A percentile compares a stretch with the other conserved stretches of the same genome.
phyloP scores from a whole-genome alignment of 2,797 vertebrate species.

The Sebastes nivosus region DNA sequence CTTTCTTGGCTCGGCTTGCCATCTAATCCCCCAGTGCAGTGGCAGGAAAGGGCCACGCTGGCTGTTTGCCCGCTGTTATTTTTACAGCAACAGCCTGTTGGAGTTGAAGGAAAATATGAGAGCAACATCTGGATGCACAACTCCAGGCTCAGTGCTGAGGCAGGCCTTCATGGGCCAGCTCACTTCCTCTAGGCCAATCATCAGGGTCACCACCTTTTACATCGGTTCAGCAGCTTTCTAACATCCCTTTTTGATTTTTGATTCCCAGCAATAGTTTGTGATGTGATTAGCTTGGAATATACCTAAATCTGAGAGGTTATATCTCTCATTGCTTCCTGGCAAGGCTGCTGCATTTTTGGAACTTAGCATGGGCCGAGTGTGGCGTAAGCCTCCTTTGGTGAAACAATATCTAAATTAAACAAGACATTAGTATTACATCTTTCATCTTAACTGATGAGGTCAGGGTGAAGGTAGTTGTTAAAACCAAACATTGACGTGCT shows the following conservation, averaged over 20 bases:
- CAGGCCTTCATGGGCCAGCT: conserved; percentile 27
- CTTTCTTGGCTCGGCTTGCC: conserved; percentile 5
- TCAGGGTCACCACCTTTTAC: conserved; percentile 26
- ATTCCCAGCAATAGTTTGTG: background rate
- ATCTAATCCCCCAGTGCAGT: conserved; percentile 30
- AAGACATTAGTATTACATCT: conserved; percentile 40
- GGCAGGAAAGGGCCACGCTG: conserved; percentile 44
- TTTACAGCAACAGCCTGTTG: conserved; percentile 60
- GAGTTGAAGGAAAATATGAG: conserved; percentile 73
- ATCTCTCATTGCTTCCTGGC: background rate
- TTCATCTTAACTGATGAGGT: conserved; percentile 23
- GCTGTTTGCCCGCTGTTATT: conserved; percentile 59
- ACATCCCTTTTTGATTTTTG: background rate
- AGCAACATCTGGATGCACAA: conserved; percentile 71
- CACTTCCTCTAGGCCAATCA: conserved; percentile 29
- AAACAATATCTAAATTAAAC: conserved; percentile 18
- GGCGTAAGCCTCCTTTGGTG: conserved; percentile 3
- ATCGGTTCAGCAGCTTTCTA: conserved; percentile 35
- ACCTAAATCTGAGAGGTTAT: background rate
- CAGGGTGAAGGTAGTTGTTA: background rate
- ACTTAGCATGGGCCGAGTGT: conserved; percentile 17
- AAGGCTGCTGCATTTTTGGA: conserved; percentile 23
- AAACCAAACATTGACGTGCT: background rate
- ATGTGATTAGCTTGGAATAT: conserved; percentile 2
- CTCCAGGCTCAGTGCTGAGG: conserved; percentile 44